These are phyloP conservation scores for Triplophysa dalaica DNA, from an alignment of 2,113 vertebrate genomes.

Conservation along the genomic window DNA sequence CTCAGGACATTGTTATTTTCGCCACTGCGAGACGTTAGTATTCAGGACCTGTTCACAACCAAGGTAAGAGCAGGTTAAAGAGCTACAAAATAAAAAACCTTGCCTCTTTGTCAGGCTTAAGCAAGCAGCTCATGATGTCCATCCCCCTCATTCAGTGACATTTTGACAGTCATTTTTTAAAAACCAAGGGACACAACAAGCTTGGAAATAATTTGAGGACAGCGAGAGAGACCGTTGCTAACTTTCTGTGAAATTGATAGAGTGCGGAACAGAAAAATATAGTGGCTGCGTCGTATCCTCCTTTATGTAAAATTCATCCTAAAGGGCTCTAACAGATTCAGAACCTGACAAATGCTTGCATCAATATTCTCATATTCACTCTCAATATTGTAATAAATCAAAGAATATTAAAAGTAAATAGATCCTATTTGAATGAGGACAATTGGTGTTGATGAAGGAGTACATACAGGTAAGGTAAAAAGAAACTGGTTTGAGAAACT, in stretches of 20 bases:
- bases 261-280: slow-evolving; percentile 7
- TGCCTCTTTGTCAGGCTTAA: not conserved
- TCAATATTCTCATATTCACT: too few relatives aligned
- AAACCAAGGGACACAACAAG: slow-evolving; percentile 3
- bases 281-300: not conserved
- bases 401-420: too few relatives aligned
- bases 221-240: not conserved
- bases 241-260: slow-evolving; percentile 29
- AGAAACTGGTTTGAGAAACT: not conserved
- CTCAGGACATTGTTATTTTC: not conserved
- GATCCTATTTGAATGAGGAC: too few relatives aligned
- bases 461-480: too few relatives aligned
- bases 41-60: slow-evolving; percentile 11
- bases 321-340: slow-evolving; percentile 2
- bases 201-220: slow-evolving; percentile 12
- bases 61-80: slow-evolving; percentile 17
- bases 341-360: too few relatives aligned
- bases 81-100: slow-evolving; percentile 1
- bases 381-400: too few relatives aligned
- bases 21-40: slow-evolving; percentile 5
- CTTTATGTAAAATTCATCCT: not conserved
- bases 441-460: too few relatives aligned
- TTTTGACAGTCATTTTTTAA: slow-evolving; percentile 3
- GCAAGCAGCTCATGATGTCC: not conserved
- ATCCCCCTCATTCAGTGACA: not conserved